phyloP scores from a whole-genome alignment of 2,888 invertebrate species.

The Cataglyphis cursor region DNA sequence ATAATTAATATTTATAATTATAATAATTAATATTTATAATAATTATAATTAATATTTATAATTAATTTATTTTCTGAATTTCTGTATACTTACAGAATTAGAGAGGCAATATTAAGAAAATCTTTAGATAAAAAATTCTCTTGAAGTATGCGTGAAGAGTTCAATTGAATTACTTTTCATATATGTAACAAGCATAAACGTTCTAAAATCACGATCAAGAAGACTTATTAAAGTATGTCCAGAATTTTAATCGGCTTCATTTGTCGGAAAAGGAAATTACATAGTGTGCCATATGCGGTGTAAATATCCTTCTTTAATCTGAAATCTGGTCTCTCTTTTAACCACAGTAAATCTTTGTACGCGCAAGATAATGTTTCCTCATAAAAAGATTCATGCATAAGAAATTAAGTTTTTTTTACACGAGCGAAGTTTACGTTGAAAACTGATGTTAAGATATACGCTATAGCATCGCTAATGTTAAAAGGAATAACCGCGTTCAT shows the following conservation, averaged over 20 bases:
- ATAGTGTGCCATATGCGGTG: not conserved
- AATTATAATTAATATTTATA: no score
- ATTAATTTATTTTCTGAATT: not conserved
- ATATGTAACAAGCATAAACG: not conserved
- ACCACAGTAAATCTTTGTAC: not conserved
- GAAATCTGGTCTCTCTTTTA: slow-evolving; percentile 5
- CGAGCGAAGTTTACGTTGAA: not conserved
- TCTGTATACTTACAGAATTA: not conserved
- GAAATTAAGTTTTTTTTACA: not conserved
- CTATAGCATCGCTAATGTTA: not conserved
- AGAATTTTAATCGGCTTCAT: not conserved
- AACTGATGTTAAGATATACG: not conserved
- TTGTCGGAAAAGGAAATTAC: slow-evolving; percentile 31
- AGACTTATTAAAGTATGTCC: not conserved
- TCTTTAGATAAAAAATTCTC: not conserved
- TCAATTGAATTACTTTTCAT: not conserved
- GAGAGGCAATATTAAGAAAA: not conserved
- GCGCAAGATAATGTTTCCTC: not conserved
- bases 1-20: no score
- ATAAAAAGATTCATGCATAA: slow-evolving; percentile 5
- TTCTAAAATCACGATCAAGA: not conserved
- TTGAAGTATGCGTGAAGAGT: not conserved
- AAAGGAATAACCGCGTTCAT: not conserved
- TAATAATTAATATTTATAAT: no score
- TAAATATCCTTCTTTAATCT: slow-evolving; percentile 25